Evolutionary conservation across 2,797 vertebrate genomes (phyloP).

Genomic region (Coilia nasus): DNA sequence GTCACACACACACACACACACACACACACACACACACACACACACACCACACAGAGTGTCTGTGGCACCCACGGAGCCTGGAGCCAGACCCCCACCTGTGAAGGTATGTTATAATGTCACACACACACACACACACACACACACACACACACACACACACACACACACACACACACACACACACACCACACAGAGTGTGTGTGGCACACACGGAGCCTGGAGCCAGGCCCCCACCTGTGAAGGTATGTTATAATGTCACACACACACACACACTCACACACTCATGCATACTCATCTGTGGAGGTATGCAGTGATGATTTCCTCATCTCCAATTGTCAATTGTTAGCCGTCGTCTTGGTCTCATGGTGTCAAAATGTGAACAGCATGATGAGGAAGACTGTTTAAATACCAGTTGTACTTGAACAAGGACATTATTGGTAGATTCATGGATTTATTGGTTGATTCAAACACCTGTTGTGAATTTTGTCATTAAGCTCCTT

Average conservation of each 20-base stretch:
- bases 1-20: neutral
- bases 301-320: too few species aligned
- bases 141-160: neutral
- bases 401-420: too few species aligned
- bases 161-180: too few species aligned
- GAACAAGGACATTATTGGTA: too few species aligned
- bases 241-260: slow-evolving; percentile 69
- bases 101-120: slow-evolving; percentile 72
- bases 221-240: slow-evolving; percentile 87
- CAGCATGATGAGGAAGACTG: too few species aligned
- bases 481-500: too few species aligned
- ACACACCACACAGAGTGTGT: slow-evolving; percentile 81
- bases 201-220: slow-evolving; percentile 85
- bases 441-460: too few species aligned
- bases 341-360: too few species aligned
- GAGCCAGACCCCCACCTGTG: slow-evolving; percentile 87
- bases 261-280: slow-evolving; percentile 16
- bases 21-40: neutral
- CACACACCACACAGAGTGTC: slow-evolving; percentile 77
- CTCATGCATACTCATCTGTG: too few species aligned
- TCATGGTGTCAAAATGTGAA: too few species aligned
- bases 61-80: slow-evolving; percentile 85
- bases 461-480: neutral
- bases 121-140: slow-evolving; percentile 23
- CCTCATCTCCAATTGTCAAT: too few species aligned